These are phyloP conservation scores for Diplosoma virens DNA, from an alignment of 23 tunicate genomes.

Conservation along the genomic window DNA sequence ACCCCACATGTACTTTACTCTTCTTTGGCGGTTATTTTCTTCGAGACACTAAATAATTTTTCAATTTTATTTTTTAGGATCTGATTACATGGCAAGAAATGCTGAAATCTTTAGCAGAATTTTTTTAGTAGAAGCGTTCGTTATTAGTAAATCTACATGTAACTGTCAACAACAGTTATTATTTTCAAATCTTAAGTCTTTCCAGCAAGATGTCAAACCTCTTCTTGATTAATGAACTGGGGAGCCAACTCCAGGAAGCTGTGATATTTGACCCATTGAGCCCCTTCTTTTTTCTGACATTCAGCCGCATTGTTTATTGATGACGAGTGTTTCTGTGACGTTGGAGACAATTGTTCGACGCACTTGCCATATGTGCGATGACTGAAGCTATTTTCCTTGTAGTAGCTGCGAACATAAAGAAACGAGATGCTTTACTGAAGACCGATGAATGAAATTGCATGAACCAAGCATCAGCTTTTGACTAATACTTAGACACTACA, in stretches of 20 bases:
- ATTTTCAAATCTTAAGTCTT: no score
- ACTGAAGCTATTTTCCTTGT: slow-evolving; percentile 62
- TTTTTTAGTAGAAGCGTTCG: no score
- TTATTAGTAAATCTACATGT: no score
- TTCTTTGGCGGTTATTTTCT: slow-evolving; percentile 34
- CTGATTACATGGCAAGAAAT: no score
- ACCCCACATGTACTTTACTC: slow-evolving; percentile 77
- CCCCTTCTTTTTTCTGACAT: slow-evolving; percentile 54
- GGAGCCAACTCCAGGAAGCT: slow-evolving; percentile 78
- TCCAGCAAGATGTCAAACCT: no score
- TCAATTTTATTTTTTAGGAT: no score
- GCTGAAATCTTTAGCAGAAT: no score
- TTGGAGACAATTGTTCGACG: slow-evolving; percentile 37
- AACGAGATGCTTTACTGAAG: background rate
- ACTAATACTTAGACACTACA: no score
- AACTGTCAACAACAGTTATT: no score
- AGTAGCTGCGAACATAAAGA: slow-evolving; percentile 50
- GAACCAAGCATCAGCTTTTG: no score
- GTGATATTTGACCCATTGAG: slow-evolving; percentile 67
- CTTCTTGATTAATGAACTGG: slow-evolving; percentile 8
- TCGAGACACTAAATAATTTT: slow-evolving; percentile 45
- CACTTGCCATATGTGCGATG: slow-evolving; percentile 59
- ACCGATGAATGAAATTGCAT: background rate
- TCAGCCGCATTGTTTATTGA: slow-evolving; percentile 48
- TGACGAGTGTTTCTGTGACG: slow-evolving; percentile 63